Base-by-base conservation (phyloP, 2,113 vertebrate species). In the Ictidomys tridecemlineatus region DNA sequence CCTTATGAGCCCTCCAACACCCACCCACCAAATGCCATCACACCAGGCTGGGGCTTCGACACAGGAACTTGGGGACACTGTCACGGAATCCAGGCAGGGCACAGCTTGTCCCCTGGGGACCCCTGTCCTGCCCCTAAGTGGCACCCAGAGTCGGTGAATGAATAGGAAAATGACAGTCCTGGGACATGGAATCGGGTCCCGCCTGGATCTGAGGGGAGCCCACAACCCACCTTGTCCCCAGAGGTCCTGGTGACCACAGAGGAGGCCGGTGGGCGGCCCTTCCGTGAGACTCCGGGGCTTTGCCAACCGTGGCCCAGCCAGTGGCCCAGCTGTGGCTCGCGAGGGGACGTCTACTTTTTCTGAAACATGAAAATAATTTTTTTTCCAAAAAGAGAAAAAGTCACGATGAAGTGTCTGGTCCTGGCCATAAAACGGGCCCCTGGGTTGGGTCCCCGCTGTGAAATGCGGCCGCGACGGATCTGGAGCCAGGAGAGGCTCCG, bases 401-500 rank as follows among this genome's bases (percentile, higher is more conserved):
- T 94, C 91, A 37, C 0, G 4, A 2, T 77, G 4, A 58, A 90
- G 9, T 4, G 70, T 95, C 83, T 22, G 74, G 30, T 96, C 91
- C 87, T 61, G 51, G 30, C 70, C 70, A 4, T 73, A 70, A 96
- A 92, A 65, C 34, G 39, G 22, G 14, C 61, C 89, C 76, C 76
- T 69, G 92, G 92, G 86, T 94, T 80, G 90, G 96, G 97, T 94
- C 94, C 96, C 85, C 4, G 32, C 61, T 12, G 37, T 97, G 95
- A 97, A 95, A 93, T 94, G 95, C 51, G 30, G 76, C 73, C 0
- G 53, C 1, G 20, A 17, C 18, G 5, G 97, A 96, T 98, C 98
- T 91, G 65, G 39, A 93, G 94, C 94, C 76, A 39, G 93, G 93
- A 98, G 94, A 95, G 96, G 94, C 30, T 69, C 84, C 94, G 28